Percentiles rank a stretch among this genome's conserved stretches.
Conservation (phyloP, 1,140 invertebrate species). For the Drosophila sucinea region DNA sequence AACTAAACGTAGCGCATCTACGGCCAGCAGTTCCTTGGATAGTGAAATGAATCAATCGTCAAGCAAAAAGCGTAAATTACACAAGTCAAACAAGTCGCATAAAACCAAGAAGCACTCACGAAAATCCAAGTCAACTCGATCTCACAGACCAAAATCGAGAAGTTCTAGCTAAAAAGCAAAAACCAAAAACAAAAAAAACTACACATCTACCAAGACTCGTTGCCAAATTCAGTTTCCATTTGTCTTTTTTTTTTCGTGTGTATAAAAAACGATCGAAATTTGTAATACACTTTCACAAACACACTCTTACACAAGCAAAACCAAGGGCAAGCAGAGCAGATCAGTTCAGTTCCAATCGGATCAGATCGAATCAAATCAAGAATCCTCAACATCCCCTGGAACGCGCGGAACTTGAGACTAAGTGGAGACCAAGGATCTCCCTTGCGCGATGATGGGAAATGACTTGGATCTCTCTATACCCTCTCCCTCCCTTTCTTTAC, state of each 20-base stretch:
- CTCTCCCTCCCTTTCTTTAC: background rate
- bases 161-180: slow-evolving; percentile 26
- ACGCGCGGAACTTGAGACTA: background rate
- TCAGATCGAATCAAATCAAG: slow-evolving; percentile 20
- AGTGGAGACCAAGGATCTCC: no score
- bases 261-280: background rate
- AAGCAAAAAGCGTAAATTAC: slow-evolving; percentile 57
- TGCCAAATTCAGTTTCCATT: slow-evolving; percentile 26
- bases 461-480: no score
- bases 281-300: background rate
- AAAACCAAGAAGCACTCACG: slow-evolving; percentile 70
- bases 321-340: slow-evolving; percentile 22
- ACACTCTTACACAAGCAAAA: background rate
- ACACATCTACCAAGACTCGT: background rate
- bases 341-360: slow-evolving; percentile 46
- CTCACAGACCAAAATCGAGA: slow-evolving; percentile 48
- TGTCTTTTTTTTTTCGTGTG: background rate
- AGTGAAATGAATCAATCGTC: slow-evolving; percentile 54
- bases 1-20: slow-evolving; percentile 69
- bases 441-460: no score
- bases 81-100: slow-evolving; percentile 63
- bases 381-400: background rate
- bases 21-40: slow-evolving; percentile 46
- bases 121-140: slow-evolving; percentile 53
- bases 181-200: background rate